A percentile compares a stretch with the other conserved stretches of the same genome.
Evolutionary conservation across 2,113 vertebrate genomes (phyloP).

Genomic region (Thunnus thynnus): DNA sequence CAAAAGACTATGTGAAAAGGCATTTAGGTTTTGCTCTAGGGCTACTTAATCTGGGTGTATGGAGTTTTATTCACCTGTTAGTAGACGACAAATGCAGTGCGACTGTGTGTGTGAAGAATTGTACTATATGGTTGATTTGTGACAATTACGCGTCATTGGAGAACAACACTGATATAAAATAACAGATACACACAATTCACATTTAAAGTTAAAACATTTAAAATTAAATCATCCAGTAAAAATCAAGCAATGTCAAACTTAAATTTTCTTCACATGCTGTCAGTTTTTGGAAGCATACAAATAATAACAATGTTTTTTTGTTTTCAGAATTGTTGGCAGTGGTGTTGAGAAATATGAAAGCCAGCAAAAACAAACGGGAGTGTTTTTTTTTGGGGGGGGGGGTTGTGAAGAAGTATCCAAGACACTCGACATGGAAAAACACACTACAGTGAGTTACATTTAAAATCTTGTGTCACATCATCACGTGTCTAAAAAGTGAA

Average conservation of each 20-base stretch:
- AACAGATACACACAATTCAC: constrained; percentile 14
- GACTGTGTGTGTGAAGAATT: constrained; percentile 21
- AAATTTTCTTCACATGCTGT: constrained; percentile 25
- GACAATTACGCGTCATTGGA: constrained; percentile 35
- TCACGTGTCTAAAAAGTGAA: constrained; percentile 11
- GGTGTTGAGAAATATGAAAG: not conserved
- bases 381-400: not conserved
- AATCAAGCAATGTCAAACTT: constrained; percentile 9
- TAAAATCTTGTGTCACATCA: constrained; percentile 14
- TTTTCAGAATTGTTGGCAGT: constrained; percentile 26
- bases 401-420: constrained; percentile 3
- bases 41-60: constrained; percentile 68
- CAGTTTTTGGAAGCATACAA: constrained; percentile 27
- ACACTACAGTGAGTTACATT: constrained; percentile 32
- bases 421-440: constrained; percentile 21
- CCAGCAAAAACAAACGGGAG: constrained; percentile 5
- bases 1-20: constrained; percentile 51
- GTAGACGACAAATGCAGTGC: constrained; percentile 43
- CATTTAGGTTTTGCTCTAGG: constrained; percentile 52
- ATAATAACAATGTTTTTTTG: constrained; percentile 1
- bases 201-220: not conserved
- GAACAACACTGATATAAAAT: constrained; percentile 27
- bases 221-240: constrained; percentile 27
- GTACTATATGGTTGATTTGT: constrained; percentile 29
- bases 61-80: constrained; percentile 53